phyloP scores from a whole-genome alignment of 2,113 vertebrate genomes.

The Rhabdornis inornatus region DNA sequence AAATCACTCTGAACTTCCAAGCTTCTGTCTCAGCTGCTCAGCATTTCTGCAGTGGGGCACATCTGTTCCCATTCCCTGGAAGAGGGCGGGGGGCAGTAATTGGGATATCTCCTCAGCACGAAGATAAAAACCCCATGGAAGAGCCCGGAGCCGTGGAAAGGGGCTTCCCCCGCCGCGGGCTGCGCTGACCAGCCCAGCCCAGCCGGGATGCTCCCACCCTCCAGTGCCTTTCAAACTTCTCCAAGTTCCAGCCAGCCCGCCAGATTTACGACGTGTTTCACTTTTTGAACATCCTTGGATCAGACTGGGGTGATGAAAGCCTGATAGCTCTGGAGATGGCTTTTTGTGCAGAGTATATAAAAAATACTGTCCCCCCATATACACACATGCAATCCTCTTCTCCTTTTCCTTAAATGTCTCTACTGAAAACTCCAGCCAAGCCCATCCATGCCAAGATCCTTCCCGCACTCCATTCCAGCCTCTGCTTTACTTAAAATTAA shows the following conservation, averaged over 20 bases:
- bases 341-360: background rate
- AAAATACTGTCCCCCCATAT: background rate
- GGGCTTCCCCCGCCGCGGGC: background rate
- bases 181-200: background rate
- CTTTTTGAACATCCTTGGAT: conserved; percentile 59
- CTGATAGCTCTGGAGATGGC: conserved; percentile 39
- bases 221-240: conserved; percentile 20
- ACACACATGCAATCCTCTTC: background rate
- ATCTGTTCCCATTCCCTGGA: conserved; percentile 44
- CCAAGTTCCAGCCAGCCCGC: conserved; percentile 26
- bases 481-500: conserved; percentile 11
- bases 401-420: background rate
- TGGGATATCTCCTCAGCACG: background rate
- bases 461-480: background rate
- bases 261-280: conserved; percentile 55
- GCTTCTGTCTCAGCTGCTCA: conserved; percentile 14
- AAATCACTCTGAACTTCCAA: background rate
- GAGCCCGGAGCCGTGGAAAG: background rate
- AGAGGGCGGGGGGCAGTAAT: background rate
- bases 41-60: conserved; percentile 30
- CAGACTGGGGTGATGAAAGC: conserved; percentile 53
- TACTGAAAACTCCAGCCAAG: background rate
- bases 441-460: background rate
- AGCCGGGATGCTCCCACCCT: background rate
- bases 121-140: background rate